These are phyloP conservation scores for Kuschelorhynchus macadamiae DNA, from an alignment of 2,888 invertebrate species.

Conservation along the genomic window DNA sequence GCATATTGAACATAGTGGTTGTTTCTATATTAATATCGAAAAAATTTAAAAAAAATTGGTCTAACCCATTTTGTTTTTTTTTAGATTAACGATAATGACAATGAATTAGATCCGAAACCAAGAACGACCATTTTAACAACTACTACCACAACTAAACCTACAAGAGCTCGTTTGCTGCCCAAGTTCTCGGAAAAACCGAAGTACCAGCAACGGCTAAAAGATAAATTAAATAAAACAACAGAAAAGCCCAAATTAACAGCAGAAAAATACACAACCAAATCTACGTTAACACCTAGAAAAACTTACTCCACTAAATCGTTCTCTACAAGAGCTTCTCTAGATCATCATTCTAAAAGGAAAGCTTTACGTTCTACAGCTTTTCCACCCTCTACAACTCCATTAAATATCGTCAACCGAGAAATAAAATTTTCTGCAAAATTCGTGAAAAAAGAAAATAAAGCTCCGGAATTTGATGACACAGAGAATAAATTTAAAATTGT, in stretches of 20 bases:
- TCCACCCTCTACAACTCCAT: conserved; percentile 48
- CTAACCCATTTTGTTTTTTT: too few species aligned
- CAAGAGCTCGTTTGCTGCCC: conserved; percentile 53
- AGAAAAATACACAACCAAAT: conserved; percentile 12
- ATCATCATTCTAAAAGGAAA: conserved; percentile 45
- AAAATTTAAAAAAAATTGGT: too few species aligned
- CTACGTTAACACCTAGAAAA: conserved; percentile 31
- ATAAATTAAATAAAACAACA: conserved; percentile 31
- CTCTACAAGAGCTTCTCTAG: conserved; percentile 32
- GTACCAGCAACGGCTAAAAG: conserved; percentile 18
- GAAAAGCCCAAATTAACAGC: background rate
- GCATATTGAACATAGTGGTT: too few species aligned
- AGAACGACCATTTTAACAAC: conserved; percentile 32
- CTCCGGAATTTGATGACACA: too few species aligned
- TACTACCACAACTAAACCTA: conserved; percentile 51
- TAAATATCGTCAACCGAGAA: conserved; percentile 38
- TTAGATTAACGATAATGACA: conserved; percentile 57
- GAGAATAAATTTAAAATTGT: too few species aligned
- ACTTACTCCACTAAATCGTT: conserved; percentile 25
- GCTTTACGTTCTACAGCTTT: conserved; percentile 40
- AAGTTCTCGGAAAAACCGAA: conserved; percentile 45
- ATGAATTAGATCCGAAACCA: conserved; percentile 57
- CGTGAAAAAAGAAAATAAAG: conserved; percentile 37
- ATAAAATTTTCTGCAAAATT: conserved; percentile 49
- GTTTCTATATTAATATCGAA: too few species aligned